A percentile compares a stretch with the other conserved stretches of the same genome.
Evolutionary conservation across 1,140 invertebrate genomes (phyloP).

Genomic region (Bombus soroeensis): DNA sequence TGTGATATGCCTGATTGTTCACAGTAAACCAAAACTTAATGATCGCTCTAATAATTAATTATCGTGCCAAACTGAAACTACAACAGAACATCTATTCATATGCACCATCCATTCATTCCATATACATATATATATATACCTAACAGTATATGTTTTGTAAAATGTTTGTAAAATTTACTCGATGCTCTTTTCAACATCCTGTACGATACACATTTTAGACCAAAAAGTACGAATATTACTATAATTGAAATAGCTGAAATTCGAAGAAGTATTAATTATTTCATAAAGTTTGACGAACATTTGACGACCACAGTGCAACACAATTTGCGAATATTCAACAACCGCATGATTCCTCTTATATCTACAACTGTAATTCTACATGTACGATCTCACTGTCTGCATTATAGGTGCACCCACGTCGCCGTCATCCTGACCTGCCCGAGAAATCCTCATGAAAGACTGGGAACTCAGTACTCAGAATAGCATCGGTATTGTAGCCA

Average conservation of each 20-base stretch:
- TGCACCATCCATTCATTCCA: too few species aligned
- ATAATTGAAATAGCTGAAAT: neutral
- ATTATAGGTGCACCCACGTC: conserved; percentile 83
- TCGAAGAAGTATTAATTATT: neutral
- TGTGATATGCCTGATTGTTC: too few species aligned
- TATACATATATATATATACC: too few species aligned
- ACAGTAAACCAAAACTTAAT: too few species aligned
- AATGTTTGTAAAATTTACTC: too few species aligned
- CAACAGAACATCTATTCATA: too few species aligned
- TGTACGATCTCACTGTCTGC: conserved; percentile 80
- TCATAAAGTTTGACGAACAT: neutral
- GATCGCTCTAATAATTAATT: too few species aligned
- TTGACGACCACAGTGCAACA: neutral
- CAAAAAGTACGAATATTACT: too few species aligned
- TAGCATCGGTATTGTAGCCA: conserved; percentile 83
- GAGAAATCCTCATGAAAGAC: conserved; percentile 84
- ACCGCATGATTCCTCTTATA: conserved; percentile 26
- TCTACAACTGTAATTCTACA: conserved; percentile 51
- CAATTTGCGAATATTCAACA: conserved; percentile 35
- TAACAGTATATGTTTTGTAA: too few species aligned
- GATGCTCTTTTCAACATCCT: too few species aligned
- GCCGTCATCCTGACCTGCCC: conserved; percentile 83
- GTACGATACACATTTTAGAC: too few species aligned
- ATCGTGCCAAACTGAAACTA: too few species aligned
- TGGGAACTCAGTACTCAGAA: conserved; percentile 84